Conservation (phyloP, 2,888 invertebrate genomes). For the Imbricaverruca yamaguchii region DNA sequence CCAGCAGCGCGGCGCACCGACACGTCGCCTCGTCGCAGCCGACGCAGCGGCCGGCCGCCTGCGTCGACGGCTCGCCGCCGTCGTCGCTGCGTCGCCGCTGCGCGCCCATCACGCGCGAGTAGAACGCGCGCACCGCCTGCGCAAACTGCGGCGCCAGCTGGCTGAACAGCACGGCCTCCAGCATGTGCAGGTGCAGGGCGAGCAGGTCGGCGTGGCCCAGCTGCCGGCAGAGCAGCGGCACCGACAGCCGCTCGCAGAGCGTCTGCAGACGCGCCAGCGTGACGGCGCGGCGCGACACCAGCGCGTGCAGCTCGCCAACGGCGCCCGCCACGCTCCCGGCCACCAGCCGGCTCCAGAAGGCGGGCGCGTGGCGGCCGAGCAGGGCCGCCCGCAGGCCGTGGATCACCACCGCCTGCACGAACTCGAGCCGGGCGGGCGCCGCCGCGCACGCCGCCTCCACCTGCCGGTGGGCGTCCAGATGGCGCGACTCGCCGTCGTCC, state of each 20-base stretch:
- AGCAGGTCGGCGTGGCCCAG: conserved; percentile 35
- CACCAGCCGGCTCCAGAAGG: conserved; percentile 39
- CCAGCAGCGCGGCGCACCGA: not conserved
- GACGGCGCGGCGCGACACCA: conserved; percentile 40
- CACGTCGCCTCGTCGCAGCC: not conserved
- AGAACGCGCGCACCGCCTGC: not conserved
- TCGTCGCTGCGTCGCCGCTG: too few relatives aligned
- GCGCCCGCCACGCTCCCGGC: conserved; percentile 43
- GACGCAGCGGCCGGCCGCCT: not conserved
- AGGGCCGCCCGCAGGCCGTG: not conserved
- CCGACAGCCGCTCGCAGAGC: not conserved
- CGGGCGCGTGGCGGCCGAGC: not conserved
- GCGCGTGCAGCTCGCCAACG: conserved; percentile 48
- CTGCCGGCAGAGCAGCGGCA: not conserved
- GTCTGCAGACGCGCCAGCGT: not conserved
- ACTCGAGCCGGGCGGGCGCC: not conserved
- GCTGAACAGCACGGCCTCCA: not conserved
- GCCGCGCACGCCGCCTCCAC: not conserved
- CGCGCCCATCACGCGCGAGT: not conserved
- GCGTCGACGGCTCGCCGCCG: not conserved
- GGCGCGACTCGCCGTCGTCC: not conserved
- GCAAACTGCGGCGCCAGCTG: not conserved
- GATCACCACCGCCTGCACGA: not conserved
- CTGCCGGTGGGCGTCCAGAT: not conserved
- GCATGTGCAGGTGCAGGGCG: conserved; percentile 33